Base-by-base conservation (phyloP, 1,140 invertebrate genomes). In the Drosophila nigrodunni region DNA sequence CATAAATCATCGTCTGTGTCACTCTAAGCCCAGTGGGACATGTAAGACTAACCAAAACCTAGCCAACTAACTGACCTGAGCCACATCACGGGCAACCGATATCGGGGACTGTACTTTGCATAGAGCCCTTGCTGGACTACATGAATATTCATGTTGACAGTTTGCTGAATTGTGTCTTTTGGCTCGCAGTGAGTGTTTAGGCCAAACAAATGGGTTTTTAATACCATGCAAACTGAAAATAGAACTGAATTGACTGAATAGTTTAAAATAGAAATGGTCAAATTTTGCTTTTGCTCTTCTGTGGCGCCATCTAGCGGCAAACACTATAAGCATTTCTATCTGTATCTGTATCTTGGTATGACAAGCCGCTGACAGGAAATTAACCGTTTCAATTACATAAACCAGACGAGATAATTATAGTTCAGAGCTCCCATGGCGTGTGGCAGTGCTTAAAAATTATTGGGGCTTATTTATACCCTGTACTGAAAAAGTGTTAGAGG, bases 191-290 rank as follows among this genome's bases (percentile, higher is more conserved):
- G 37, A 43, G 43, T 37, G n/a, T 65, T 66, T 66, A 75, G 76
- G 30, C 73, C 43, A 57, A 71, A 76, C 66, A 39, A 72, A 78
- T 76, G 50, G 73, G 67, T 71, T 76, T 78, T 78, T 73, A 79
- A 79, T 69, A 25, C 68, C 43, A 13, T 2, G 9, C 46, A 8
- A 10, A 35, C 62, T 25, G n/a, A 77, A 30, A 79, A 77, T 79
- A 77, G 77, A 76, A 61, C 1, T 15, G n/a, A 30, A 58, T 62
- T 41, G 55, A 15, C 46, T 44, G 39, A 59, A 7, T 64, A 75
- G 58, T 55, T 41, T 57, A 71, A 76, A 78, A 76, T 76, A 76
- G 77, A 66, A 61, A 76, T 78, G 77, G 73, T 78, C 77, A 76
- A 78, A 73, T 75, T 43, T 30, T 7, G 60, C 30, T 37, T 34